Evolutionary conservation across 2,797 vertebrate species (phyloP).

Genomic region (Acestrorhynchus altus): DNA sequence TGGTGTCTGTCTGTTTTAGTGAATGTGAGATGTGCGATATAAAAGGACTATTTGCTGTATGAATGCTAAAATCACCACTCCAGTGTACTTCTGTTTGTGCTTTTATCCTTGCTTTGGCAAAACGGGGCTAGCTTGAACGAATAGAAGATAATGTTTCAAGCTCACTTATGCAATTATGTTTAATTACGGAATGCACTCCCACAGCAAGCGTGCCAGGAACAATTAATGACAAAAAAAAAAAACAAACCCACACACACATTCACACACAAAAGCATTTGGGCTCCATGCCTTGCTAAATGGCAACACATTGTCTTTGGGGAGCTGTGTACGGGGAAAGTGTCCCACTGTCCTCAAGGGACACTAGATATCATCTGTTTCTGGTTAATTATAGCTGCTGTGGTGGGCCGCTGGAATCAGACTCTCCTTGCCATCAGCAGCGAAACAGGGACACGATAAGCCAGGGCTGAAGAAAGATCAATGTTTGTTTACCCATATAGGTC

Average conservation of each 20-base stretch:
- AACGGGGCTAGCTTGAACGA: conserved; percentile 42
- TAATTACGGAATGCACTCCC: conserved; percentile 62
- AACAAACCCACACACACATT: neutral
- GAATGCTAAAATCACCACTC: conserved; percentile 50
- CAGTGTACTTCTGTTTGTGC: conserved; percentile 51
- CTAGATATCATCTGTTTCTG: conserved; percentile 60
- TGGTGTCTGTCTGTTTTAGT: neutral
- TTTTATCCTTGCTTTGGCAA: conserved; percentile 56
- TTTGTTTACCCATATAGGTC: conserved; percentile 40
- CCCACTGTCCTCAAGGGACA: conserved; percentile 50
- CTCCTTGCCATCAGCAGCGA: conserved; percentile 54
- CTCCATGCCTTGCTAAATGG: conserved; percentile 53
- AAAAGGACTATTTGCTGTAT: conserved; percentile 33
- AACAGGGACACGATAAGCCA: conserved; percentile 49
- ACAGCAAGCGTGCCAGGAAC: conserved; percentile 59
- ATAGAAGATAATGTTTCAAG: conserved; percentile 54
- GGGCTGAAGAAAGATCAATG: conserved; percentile 38
- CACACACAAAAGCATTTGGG: conserved; percentile 53
- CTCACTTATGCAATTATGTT: conserved; percentile 59
- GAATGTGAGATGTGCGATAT: conserved; percentile 6
- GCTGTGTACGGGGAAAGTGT: conserved; percentile 46
- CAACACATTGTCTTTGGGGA: conserved; percentile 51
- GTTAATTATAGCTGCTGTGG: conserved; percentile 50
- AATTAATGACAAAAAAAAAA: conserved; percentile 51
- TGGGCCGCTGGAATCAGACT: conserved; percentile 50